These are phyloP conservation scores for Mobula hypostoma DNA, from an alignment of 2,113 vertebrate genomes.

Conservation along the genomic window DNA sequence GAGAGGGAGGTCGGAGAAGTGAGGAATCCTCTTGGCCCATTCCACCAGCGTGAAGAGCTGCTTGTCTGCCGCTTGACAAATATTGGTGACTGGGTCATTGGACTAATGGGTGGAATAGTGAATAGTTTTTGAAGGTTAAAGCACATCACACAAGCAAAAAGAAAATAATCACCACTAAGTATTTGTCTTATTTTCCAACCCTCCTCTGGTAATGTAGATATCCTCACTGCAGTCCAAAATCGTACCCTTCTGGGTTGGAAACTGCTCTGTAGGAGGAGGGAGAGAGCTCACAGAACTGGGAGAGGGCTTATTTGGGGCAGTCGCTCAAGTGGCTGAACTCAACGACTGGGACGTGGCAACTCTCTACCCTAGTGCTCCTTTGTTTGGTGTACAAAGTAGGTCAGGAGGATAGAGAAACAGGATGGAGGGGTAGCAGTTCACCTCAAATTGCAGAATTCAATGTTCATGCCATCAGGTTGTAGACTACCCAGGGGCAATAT, in stretches of 20 bases:
- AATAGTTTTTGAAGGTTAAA: background rate
- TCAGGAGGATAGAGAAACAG: no score
- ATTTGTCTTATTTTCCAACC: background rate
- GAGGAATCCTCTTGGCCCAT: slow-evolving; percentile 90
- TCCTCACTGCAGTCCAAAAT: no score
- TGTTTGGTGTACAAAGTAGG: no score
- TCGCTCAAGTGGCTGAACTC: background rate
- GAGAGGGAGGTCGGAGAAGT: slow-evolving; percentile 82
- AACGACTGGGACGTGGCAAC: background rate
- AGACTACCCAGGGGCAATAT: no score
- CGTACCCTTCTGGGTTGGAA: background rate
- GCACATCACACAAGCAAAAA: background rate
- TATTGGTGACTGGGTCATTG: slow-evolving; percentile 91
- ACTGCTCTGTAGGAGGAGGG: background rate
- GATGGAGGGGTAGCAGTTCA: no score
- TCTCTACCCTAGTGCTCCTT: no score
- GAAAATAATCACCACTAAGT: background rate
- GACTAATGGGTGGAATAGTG: slow-evolving; percentile 55
- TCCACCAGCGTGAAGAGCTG: slow-evolving; percentile 92
- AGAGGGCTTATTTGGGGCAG: background rate
- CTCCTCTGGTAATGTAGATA: background rate
- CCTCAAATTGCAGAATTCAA: no score
- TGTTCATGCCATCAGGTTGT: no score
- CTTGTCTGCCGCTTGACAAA: slow-evolving; percentile 91
- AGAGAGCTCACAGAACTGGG: background rate